Percentiles rank a stretch among this genome's conserved stretches.
These are phyloP conservation scores for Salvator merianae DNA, from an alignment of 2,113 vertebrate species.

Conservation along the genomic window DNA sequence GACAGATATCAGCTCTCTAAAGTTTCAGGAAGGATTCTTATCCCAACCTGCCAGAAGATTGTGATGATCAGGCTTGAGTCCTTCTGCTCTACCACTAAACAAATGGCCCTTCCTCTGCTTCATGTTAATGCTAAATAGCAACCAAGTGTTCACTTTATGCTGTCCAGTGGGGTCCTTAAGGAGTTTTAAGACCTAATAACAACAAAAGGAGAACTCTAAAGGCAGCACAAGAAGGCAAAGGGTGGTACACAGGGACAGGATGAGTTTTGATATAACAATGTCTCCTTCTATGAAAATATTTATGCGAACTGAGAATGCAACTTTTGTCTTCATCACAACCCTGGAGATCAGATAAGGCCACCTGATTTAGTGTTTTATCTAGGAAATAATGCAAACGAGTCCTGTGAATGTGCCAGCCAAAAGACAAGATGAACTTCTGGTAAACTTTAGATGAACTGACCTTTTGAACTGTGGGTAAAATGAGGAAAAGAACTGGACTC, in stretches of 20 bases:
- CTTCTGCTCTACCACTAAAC: too few relatives aligned
- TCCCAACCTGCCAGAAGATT: too few relatives aligned
- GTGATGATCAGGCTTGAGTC: too few relatives aligned
- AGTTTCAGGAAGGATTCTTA: too few relatives aligned
- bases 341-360: slow-evolving; percentile 38
- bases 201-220: neutral
- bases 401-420: slow-evolving; percentile 44
- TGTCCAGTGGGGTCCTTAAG: neutral
- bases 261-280: slow-evolving; percentile 29
- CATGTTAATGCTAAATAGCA: neutral
- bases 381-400: slow-evolving; percentile 17
- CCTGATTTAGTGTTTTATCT: neutral
- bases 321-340: slow-evolving; percentile 37
- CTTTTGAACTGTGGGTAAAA: slow-evolving; percentile 62
- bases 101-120: too few relatives aligned
- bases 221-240: neutral
- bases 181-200: neutral
- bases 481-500: slow-evolving; percentile 50
- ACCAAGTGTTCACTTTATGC: neutral
- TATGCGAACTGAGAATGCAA: slow-evolving; percentile 24
- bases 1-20: too few relatives aligned
- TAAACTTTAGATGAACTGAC: slow-evolving; percentile 47
- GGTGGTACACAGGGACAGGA: neutral
- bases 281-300: slow-evolving; percentile 20
- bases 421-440: slow-evolving; percentile 47